Conservation (phyloP, 2,113 vertebrate species). For the Nesoenas mayeri region DNA sequence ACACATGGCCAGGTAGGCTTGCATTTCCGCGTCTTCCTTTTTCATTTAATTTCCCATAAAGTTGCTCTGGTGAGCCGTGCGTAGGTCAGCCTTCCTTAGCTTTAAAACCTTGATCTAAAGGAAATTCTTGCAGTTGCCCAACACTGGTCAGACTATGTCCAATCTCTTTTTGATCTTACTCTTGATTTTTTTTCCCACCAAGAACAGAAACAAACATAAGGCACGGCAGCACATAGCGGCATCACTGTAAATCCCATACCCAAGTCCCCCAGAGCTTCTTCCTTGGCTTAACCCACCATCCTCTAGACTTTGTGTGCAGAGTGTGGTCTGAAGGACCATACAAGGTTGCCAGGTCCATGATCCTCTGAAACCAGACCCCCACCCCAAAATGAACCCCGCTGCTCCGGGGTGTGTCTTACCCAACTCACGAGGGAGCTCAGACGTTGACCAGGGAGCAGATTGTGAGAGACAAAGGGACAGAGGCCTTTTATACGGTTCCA, state of each 20-base stretch:
- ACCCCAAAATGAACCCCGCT: not conserved
- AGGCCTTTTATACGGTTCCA: conserved; percentile 15
- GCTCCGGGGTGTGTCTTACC: not conserved
- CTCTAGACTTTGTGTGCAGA: not conserved
- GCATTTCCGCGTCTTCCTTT: not conserved
- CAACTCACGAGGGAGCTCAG: not conserved
- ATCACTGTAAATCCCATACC: not conserved
- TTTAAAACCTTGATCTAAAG: not conserved
- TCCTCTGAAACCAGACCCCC: not conserved
- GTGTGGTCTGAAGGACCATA: not conserved
- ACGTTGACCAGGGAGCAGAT: not conserved
- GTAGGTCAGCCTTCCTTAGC: not conserved
- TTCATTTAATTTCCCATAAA: rapidly evolving
- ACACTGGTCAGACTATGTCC: rapidly evolving
- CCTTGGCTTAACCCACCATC: not conserved
- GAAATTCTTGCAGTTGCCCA: not conserved
- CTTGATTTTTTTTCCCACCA: not conserved
- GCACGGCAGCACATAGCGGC: rapidly evolving
- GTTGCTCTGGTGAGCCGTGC: no score
- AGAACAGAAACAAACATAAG: not conserved
- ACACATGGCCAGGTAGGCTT: rapidly evolving
- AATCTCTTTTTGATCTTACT: not conserved
- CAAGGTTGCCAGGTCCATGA: not conserved
- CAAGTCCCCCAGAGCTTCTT: not conserved
- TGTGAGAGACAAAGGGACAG: not conserved